Evolutionary conservation across 2,113 vertebrate species (phyloP), one percentile per base, ranked within the genome.

Genomic region (Athene cunicularia): DNA sequence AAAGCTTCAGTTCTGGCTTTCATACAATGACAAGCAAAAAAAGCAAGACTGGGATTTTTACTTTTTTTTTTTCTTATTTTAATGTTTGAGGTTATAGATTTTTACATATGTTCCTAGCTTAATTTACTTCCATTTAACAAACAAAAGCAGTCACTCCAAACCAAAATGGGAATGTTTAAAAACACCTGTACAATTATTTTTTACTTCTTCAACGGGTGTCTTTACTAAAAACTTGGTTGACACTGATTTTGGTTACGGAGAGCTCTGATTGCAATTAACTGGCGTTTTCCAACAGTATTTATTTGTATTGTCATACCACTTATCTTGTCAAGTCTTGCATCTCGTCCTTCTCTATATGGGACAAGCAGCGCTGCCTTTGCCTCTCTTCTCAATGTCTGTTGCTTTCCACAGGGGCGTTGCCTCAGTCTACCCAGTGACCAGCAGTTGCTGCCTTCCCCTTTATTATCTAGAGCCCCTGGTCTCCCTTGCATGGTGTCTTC

Each of bases 131-230:
- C 5, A 20, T 63, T 52, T 20, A 68, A 80, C 66, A 80, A 49
- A 12, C 0, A 3, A 5, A 43, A 70, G 7, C 1, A 0, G 5
- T 59, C 21, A 27, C n/a, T 75, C 59, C 52, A 66, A 37, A 49
- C 16, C 23, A 39, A 79, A 94, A 75, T 24, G 16, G 4, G 56
- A 72, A 52, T 70, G 39, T 58, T 80, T 80, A 37, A 70, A 86
- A 83, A 35, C 17, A 56, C 9, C 16, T 17, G 2, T 37, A 20
- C 12, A 41, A 5, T 83, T 90, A 11, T 18, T 63, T 94, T 84
- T 73, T 28, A 26, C 35, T 70, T 76, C 45, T 93, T 62, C 30
- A 12, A 30, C 14, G 33, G 11, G 3, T 86, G 4, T 75, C 27
- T 80, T 96, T 55, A 55, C 2, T 53, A 79, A 88, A 35, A 66